These are phyloP conservation scores for Dinoponera quadriceps DNA, from an alignment of 1,140 invertebrate species.

Conservation along the genomic window DNA sequence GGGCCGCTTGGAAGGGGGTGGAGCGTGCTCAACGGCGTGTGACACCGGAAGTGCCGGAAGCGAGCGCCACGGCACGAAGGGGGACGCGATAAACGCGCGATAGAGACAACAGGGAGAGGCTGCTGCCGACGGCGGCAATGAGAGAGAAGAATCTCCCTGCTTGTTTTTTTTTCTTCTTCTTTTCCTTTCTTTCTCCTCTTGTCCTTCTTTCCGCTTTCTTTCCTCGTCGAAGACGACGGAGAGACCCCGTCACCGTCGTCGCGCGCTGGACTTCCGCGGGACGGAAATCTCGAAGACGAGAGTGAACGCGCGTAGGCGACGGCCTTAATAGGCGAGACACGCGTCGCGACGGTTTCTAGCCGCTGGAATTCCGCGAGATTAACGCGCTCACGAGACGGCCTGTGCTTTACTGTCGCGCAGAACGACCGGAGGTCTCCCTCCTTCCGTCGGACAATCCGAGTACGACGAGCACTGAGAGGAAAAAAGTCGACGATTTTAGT, in stretches of 20 bases:
- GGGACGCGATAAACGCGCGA: slow-evolving; percentile 43
- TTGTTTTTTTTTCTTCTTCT: background rate
- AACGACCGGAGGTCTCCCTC: too few relatives aligned
- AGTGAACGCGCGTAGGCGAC: slow-evolving; percentile 24
- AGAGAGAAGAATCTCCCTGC: slow-evolving; percentile 51
- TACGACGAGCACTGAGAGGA: too few relatives aligned
- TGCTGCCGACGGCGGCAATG: background rate
- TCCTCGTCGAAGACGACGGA: background rate
- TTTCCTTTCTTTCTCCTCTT: slow-evolving; percentile 28
- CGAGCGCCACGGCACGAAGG: slow-evolving; percentile 69
- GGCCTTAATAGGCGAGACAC: slow-evolving; percentile 59
- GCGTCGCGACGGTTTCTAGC: slow-evolving; percentile 51
- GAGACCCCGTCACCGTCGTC: background rate
- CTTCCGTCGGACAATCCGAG: too few relatives aligned
- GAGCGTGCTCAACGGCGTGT: slow-evolving; percentile 85
- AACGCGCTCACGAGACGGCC: slow-evolving; percentile 44
- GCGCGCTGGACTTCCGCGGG: slow-evolving; percentile 15
- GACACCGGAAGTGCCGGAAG: slow-evolving; percentile 85
- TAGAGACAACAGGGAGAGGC: slow-evolving; percentile 62
- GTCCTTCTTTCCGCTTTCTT: background rate
- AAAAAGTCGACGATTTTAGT: too few relatives aligned
- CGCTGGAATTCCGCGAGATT: slow-evolving; percentile 38
- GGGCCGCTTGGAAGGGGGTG: slow-evolving; percentile 53
- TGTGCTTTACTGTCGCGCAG: too few relatives aligned
- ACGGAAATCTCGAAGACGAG: slow-evolving; percentile 43